Conservation (phyloP, 2,888 invertebrate species). For the Mellilla xanthometata region DNA sequence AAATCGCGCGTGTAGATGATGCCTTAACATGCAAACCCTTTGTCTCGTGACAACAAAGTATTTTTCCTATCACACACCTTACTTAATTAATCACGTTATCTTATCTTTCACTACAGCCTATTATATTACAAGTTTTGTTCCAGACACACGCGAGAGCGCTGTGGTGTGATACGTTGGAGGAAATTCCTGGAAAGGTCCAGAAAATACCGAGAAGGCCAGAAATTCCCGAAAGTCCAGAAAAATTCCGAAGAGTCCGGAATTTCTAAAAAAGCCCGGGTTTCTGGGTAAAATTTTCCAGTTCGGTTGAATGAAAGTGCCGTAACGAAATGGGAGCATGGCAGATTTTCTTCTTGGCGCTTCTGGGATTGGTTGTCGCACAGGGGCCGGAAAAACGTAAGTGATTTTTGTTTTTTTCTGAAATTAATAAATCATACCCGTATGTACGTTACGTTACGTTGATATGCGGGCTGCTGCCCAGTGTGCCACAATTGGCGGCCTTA, state of each 20-base stretch:
- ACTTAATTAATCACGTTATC: constrained; percentile 68
- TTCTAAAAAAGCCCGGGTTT: neutral
- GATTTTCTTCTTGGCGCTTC: constrained; percentile 41
- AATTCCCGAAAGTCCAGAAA: neutral
- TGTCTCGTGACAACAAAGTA: constrained; percentile 70
- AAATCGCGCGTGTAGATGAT: neutral
- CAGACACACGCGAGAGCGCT: constrained; percentile 52
- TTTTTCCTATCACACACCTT: constrained; percentile 66
- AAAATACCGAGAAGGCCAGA: no score
- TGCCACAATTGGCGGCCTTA: no score
- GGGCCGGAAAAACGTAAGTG: constrained; percentile 64
- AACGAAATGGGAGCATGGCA: constrained; percentile 38
- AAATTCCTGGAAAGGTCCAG: no score
- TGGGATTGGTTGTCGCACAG: constrained; percentile 46
- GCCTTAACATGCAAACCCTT: constrained; percentile 22
- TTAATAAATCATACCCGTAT: no score
- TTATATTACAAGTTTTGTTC: constrained; percentile 51
- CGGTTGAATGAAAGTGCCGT: constrained; percentile 16
- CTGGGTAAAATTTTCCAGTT: no score
- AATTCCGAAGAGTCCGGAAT: neutral
- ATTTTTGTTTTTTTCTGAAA: constrained; percentile 1
- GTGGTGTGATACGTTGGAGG: constrained; percentile 13
- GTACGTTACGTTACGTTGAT: no score
- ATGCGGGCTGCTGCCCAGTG: no score
- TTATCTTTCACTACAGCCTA: constrained; percentile 47